Conservation (phyloP, 2,113 vertebrate species). For the Martes martes region DNA sequence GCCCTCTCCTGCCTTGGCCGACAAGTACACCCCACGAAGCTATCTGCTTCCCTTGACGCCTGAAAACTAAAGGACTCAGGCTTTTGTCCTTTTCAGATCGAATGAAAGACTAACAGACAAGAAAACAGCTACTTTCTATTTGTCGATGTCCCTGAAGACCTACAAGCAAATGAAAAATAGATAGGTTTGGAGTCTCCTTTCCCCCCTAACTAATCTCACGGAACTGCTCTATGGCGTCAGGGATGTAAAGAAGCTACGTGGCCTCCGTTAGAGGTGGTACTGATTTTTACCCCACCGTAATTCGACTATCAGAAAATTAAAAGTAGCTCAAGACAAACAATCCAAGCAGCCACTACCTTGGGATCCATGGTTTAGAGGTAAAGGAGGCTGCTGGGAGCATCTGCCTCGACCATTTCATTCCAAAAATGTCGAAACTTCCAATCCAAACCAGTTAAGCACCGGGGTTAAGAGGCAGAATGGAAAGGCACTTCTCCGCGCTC, state of each 20-base stretch:
- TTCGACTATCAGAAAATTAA: background rate
- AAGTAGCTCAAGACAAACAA: background rate
- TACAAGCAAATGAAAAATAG: background rate
- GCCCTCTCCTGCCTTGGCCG: background rate
- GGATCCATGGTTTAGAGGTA: background rate
- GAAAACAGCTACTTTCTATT: background rate
- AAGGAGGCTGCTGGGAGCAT: background rate
- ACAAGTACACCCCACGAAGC: too few species aligned
- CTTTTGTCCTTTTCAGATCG: background rate
- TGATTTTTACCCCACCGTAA: fast-evolving
- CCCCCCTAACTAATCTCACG: background rate
- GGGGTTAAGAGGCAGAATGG: background rate
- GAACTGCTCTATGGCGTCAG: fast-evolving
- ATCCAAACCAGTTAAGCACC: background rate
- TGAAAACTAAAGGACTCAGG: background rate
- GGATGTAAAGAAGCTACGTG: background rate
- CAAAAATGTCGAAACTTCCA: background rate
- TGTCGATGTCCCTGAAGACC: background rate
- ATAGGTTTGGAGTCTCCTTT: background rate
- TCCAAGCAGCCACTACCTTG: fast-evolving
- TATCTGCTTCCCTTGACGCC: background rate
- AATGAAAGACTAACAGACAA: background rate
- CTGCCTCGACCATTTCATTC: background rate
- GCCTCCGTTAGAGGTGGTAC: background rate
- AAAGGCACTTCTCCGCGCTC: background rate